These are phyloP conservation scores for Dicentrarchus labrax DNA, from an alignment of 2,113 vertebrate species.

Conservation along the genomic window DNA sequence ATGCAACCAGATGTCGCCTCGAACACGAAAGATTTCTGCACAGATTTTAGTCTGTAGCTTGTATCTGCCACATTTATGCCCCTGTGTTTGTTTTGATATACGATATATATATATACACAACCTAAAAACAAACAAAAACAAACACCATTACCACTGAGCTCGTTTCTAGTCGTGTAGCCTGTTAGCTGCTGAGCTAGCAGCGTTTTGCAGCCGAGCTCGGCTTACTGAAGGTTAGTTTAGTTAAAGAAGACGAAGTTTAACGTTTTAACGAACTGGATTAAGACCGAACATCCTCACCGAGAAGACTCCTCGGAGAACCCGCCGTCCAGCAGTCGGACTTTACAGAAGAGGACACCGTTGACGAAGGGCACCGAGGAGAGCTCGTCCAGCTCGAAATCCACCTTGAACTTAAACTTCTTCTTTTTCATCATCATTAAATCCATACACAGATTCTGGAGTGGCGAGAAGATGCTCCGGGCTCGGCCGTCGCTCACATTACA, in stretches of 20 bases:
- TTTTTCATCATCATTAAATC: slow-evolving; percentile 96
- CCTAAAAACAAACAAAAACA: too few species aligned
- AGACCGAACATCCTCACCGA: slow-evolving; percentile 82
- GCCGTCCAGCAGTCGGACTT: slow-evolving; percentile 95
- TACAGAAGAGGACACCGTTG: slow-evolving; percentile 97
- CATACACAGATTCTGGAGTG: slow-evolving; percentile 73
- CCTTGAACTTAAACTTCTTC: slow-evolving; percentile 98
- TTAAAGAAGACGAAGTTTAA: too few species aligned
- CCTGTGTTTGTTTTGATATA: too few species aligned
- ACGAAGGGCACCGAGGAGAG: slow-evolving; percentile 97
- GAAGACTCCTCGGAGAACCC: slow-evolving; percentile 95
- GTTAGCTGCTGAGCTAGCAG: slow-evolving; percentile 16
- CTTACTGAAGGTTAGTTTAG: too few species aligned
- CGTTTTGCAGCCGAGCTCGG: background rate
- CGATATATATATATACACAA: too few species aligned
- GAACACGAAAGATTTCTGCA: background rate
- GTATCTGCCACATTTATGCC: too few species aligned
- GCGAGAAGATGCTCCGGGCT: slow-evolving; percentile 17
- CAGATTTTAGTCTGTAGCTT: too few species aligned
- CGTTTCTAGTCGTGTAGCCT: background rate
- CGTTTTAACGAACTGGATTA: background rate
- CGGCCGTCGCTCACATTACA: slow-evolving; percentile 56
- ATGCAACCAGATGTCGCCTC: background rate
- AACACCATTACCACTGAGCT: background rate
- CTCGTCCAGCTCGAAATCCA: slow-evolving; percentile 96